Conservation (phyloP, 2,113 vertebrate species). For the Myotis yumanensis region DNA sequence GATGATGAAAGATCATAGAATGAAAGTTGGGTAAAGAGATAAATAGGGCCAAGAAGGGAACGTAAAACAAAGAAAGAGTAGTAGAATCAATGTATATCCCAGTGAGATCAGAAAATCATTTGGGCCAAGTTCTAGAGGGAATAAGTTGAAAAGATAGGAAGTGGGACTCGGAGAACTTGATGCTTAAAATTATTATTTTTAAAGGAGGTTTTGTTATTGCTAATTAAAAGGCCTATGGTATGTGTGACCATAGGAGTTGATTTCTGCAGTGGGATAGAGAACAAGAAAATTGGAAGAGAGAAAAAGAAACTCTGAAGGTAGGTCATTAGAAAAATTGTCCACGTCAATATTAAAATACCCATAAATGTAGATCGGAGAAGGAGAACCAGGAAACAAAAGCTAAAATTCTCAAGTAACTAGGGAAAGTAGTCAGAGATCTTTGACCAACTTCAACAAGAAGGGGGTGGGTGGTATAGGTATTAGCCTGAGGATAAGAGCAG, state of each 20-base stretch:
- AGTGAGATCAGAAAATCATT: neutral
- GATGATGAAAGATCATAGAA: no score
- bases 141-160: neutral
- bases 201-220: neutral
- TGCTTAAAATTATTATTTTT: neutral
- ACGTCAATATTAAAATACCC: neutral
- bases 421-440: neutral
- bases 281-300: neutral
- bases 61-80: neutral
- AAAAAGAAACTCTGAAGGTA: neutral
- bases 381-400: neutral
- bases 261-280: no score
- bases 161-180: neutral
- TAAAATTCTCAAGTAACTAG: neutral
- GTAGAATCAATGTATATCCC: neutral
- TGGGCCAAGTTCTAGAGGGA: neutral
- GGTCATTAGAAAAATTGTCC: neutral
- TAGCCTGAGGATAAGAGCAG: neutral
- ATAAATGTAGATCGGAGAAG: neutral
- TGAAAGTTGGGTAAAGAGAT: neutral
- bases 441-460: neutral
- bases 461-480: accelerated
- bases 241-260: neutral
- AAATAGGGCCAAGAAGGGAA: neutral
- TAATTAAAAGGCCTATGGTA: neutral